These are phyloP conservation scores for Tychaedon coryphoeus DNA, from an alignment of 2,113 vertebrate species.

Conservation along the genomic window DNA sequence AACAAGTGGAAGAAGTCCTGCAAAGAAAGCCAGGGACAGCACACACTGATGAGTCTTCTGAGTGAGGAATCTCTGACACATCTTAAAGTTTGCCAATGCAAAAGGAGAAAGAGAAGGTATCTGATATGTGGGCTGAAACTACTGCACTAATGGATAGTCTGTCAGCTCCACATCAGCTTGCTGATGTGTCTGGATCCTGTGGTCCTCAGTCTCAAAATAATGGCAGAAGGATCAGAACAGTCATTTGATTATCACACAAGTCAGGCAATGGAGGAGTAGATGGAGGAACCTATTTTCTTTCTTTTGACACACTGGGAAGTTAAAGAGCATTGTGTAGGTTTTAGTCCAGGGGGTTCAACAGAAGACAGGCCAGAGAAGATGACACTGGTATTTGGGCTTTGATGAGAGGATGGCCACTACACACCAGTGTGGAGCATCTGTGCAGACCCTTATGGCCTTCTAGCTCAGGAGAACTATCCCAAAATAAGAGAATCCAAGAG, in stretches of 20 bases:
- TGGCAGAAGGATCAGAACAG: background rate
- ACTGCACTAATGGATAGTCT: background rate
- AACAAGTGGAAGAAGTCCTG: background rate
- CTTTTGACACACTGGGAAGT: background rate
- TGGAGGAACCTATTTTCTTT: background rate
- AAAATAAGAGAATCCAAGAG: background rate
- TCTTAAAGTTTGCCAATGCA: background rate
- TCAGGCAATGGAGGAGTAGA: background rate
- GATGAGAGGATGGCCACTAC: background rate
- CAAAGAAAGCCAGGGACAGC: background rate
- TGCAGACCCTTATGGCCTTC: background rate
- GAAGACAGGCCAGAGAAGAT: background rate
- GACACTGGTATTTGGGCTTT: background rate
- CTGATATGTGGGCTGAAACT: background rate
- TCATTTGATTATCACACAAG: background rate
- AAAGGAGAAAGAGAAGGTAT: background rate
- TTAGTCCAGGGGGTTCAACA: background rate
- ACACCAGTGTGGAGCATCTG: background rate
- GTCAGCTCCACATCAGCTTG: background rate
- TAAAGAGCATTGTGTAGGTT: background rate
- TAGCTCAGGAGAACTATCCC: background rate
- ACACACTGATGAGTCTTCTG: background rate
- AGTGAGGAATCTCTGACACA: background rate
- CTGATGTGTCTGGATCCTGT: background rate
- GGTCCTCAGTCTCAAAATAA: background rate